These are phyloP conservation scores for Pogonomyrmex californicus DNA, from an alignment of 1,140 invertebrate species.

Conservation along the genomic window DNA sequence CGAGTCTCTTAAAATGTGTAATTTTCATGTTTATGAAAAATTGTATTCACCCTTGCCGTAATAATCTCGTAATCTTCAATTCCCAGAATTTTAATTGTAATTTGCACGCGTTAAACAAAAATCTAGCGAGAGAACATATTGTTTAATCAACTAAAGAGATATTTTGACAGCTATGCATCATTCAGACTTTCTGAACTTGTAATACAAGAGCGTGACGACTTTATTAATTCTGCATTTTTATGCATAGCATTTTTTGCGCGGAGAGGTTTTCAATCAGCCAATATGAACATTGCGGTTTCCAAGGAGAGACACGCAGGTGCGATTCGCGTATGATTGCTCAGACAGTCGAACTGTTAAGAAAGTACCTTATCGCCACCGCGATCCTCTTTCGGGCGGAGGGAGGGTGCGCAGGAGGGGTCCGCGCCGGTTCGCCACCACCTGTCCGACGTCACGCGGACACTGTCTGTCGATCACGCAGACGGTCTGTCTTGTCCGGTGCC, in stretches of 20 bases:
- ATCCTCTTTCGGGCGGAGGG: slow-evolving; percentile 7
- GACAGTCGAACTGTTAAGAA: slow-evolving; percentile 18
- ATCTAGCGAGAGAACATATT: neutral
- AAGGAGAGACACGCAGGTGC: neutral
- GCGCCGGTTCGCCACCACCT: slow-evolving; percentile 75
- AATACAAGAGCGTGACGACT: neutral
- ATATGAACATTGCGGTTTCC: neutral
- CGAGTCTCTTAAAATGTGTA: neutral
- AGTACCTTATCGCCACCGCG: slow-evolving; percentile 31
- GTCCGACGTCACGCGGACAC: slow-evolving; percentile 75
- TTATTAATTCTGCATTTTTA: neutral
- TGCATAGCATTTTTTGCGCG: neutral
- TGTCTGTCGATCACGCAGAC: slow-evolving; percentile 71
- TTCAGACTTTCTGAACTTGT: neutral
- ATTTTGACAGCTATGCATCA: neutral
- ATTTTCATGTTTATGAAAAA: neutral
- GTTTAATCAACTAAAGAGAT: neutral
- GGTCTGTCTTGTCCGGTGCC: slow-evolving; percentile 70
- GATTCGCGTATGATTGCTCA: neutral
- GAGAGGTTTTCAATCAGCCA: neutral
- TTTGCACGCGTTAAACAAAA: neutral
- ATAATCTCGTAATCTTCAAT: neutral
- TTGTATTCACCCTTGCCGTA: neutral
- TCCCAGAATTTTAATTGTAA: neutral
- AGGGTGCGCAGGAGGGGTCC: slow-evolving; percentile 7